Evolutionary conservation across 2,113 vertebrate species (phyloP).

Genomic region (Hipposideros armiger): DNA sequence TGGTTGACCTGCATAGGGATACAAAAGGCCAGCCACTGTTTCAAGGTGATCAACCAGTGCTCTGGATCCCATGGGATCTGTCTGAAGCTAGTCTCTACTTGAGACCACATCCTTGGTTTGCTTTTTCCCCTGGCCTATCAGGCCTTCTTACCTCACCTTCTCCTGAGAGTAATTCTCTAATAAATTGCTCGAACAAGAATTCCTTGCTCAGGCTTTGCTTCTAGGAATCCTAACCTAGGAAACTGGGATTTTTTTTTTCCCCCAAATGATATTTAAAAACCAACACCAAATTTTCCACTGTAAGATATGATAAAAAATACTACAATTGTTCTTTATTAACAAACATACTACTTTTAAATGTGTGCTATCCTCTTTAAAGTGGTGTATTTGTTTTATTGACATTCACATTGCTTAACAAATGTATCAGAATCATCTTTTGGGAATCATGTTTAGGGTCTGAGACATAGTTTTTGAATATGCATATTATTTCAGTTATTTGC

Average conservation of each 20-base stretch:
- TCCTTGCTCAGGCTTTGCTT: neutral
- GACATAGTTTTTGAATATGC: neutral
- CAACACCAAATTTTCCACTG: neutral
- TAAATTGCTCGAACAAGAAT: neutral
- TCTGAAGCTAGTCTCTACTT: neutral
- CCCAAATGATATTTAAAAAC: neutral
- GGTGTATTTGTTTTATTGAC: neutral
- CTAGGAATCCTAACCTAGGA: neutral
- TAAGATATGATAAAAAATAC: neutral
- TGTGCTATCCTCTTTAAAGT: neutral
- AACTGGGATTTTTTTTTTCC: neutral
- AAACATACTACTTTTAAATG: neutral
- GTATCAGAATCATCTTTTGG: neutral
- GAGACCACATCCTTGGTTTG: neutral
- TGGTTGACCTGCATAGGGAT: neutral
- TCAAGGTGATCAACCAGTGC: neutral
- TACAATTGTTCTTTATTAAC: neutral
- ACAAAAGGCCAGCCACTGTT: neutral
- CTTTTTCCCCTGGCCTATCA: neutral
- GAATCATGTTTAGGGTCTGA: neutral
- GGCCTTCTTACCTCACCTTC: neutral
- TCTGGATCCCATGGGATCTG: too few species aligned
- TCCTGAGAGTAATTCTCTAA: neutral
- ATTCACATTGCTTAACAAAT: neutral
- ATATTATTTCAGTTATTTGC: constrained; percentile 10